Conservation (phyloP, 2,888 invertebrate species). For the Aleiodes leptofemur region DNA sequence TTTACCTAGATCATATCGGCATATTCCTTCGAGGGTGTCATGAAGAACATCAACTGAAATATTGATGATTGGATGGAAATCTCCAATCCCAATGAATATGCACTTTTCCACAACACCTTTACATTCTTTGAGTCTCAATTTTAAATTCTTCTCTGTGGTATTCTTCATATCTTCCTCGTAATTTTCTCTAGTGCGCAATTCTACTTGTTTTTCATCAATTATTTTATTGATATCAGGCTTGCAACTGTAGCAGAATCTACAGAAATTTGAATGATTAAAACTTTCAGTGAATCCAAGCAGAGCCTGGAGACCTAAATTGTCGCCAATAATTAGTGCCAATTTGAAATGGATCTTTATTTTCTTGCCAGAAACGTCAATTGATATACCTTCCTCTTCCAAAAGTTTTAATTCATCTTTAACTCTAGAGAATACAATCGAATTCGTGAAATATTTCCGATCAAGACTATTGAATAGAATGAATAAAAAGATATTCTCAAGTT, state of each 20-base stretch:
- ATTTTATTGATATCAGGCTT: neutral
- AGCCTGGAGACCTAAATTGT: neutral
- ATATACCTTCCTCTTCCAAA: constrained; percentile 1
- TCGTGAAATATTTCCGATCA: constrained; percentile 35
- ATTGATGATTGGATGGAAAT: constrained; percentile 20
- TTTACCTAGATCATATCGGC: constrained; percentile 33
- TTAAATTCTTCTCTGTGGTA: neutral
- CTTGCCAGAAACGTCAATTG: neutral
- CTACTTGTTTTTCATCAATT: neutral
- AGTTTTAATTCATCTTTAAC: constrained; percentile 46
- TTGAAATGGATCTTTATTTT: neutral
- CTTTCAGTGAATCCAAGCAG: neutral
- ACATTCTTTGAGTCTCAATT: too few relatives aligned
- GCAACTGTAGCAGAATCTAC: neutral
- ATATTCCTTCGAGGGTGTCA: constrained; percentile 29
- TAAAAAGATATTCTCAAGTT: constrained; percentile 50
- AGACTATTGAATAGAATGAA: constrained; percentile 41
- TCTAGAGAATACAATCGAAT: constrained; percentile 36
- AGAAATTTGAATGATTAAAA: neutral
- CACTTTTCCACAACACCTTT: neutral
- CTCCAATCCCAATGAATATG: neutral
- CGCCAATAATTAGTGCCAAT: neutral
- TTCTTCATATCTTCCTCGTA: neutral
- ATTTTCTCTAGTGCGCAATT: neutral
- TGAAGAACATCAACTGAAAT: constrained; percentile 29